Percentiles rank a stretch among this genome's conserved stretches.
These are phyloP conservation scores for Potorous gilbertii DNA, from an alignment of 2,797 vertebrate species.

Conservation along the genomic window DNA sequence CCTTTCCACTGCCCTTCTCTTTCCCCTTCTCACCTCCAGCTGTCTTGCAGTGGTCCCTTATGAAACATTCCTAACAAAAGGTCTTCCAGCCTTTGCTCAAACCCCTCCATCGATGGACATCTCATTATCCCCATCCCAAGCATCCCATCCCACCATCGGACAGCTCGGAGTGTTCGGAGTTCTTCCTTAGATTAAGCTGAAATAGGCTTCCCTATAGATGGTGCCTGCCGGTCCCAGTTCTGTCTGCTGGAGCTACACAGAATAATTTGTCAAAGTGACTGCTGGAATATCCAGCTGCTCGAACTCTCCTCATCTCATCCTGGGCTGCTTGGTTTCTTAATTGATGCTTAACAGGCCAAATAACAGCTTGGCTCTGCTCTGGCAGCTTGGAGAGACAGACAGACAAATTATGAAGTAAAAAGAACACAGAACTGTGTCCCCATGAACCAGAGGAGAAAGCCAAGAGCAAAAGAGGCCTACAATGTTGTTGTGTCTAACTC, in stretches of 20 bases:
- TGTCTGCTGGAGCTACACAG: neutral
- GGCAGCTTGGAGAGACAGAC: neutral
- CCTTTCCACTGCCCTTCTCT: neutral
- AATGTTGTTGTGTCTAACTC: neutral
- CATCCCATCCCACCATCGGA: neutral
- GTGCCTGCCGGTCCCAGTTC: neutral
- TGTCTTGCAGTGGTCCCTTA: neutral
- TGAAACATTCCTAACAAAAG: neutral
- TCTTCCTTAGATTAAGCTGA: neutral
- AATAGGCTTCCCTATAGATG: neutral
- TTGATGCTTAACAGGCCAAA: neutral
- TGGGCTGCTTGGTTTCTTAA: neutral
- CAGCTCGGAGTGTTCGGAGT: neutral
- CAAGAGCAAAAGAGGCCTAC: neutral
- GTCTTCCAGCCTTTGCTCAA: neutral
- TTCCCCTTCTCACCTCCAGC: neutral
- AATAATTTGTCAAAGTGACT: conserved; percentile 5
- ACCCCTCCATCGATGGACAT: neutral
- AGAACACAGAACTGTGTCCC: neutral
- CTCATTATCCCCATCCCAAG: neutral
- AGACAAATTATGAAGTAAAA: neutral
- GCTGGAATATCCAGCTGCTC: neutral
- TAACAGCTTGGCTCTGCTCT: neutral
- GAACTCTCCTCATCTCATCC: neutral
- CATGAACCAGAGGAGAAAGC: neutral